phyloP scores from a whole-genome alignment of 2,113 vertebrate genomes.

The Ailuropoda melanoleuca region DNA sequence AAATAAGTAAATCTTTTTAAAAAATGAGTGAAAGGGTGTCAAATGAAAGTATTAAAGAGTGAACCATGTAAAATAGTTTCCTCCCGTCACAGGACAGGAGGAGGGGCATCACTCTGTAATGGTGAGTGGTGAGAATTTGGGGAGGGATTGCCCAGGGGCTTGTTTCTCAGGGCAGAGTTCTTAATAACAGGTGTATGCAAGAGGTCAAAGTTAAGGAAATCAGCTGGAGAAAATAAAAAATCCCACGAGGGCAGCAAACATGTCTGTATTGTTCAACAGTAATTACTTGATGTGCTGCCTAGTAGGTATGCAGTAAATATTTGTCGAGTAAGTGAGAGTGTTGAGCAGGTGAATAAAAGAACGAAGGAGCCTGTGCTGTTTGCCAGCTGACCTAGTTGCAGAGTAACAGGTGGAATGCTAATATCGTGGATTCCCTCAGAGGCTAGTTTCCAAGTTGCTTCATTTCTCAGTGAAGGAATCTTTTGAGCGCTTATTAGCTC shows the following conservation, averaged over 20 bases:
- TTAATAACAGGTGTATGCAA: background rate
- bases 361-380: background rate
- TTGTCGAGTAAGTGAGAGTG: background rate
- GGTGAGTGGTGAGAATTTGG: background rate
- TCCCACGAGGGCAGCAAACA: background rate
- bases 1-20: background rate
- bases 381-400: background rate
- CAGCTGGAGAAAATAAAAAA: background rate
- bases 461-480: background rate
- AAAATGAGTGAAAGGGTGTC: background rate
- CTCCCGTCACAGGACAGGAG: background rate
- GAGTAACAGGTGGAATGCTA: background rate
- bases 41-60: background rate
- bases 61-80: background rate
- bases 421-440: background rate
- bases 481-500: background rate
- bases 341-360: background rate
- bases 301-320: background rate
- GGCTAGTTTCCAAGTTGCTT: background rate
- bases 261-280: background rate
- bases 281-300: background rate
- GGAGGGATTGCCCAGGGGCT: background rate
- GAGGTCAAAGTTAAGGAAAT: background rate
- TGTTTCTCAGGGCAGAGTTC: background rate
- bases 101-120: background rate